Percentiles rank a stretch among this genome's conserved stretches.
Conservation (phyloP, 1,140 invertebrate species). For the Drosophila leontia region DNA sequence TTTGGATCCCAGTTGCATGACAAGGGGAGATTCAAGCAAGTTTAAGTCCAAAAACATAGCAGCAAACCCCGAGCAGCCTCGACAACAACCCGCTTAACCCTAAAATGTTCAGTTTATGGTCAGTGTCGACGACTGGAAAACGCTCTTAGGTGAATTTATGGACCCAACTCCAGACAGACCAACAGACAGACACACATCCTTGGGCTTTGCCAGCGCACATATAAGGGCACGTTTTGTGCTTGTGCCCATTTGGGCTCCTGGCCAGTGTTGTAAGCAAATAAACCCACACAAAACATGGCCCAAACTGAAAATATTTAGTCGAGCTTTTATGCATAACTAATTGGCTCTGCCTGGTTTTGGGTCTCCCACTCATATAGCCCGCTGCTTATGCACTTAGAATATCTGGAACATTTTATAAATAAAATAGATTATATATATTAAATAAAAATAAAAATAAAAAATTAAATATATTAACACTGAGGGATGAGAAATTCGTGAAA, state of each 20-base stretch:
- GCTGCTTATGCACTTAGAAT: constrained; percentile 23
- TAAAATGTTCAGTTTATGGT: constrained; percentile 72
- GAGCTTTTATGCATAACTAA: constrained; percentile 78
- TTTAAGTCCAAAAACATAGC: constrained; percentile 23
- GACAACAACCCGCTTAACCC: constrained; percentile 53
- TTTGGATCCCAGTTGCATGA: not conserved
- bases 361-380: not conserved
- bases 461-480: not conserved
- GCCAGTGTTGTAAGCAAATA: constrained; percentile 45
- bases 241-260: constrained; percentile 23
- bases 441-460: no score
- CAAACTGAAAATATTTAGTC: constrained; percentile 68
- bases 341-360: constrained; percentile 55
- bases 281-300: constrained; percentile 54
- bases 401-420: not conserved
- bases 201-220: not conserved
- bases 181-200: constrained; percentile 4
- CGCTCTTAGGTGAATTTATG: constrained; percentile 51
- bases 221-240: constrained; percentile 7
- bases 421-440: no score
- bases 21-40: constrained; percentile 17
- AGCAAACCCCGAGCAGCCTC: constrained; percentile 19
- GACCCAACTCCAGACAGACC: constrained; percentile 35
- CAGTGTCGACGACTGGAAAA: constrained; percentile 43
- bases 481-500: not conserved